These are phyloP conservation scores for Apocrypta bakeri DNA, from an alignment of 1,140 invertebrate genomes.

Conservation along the genomic window DNA sequence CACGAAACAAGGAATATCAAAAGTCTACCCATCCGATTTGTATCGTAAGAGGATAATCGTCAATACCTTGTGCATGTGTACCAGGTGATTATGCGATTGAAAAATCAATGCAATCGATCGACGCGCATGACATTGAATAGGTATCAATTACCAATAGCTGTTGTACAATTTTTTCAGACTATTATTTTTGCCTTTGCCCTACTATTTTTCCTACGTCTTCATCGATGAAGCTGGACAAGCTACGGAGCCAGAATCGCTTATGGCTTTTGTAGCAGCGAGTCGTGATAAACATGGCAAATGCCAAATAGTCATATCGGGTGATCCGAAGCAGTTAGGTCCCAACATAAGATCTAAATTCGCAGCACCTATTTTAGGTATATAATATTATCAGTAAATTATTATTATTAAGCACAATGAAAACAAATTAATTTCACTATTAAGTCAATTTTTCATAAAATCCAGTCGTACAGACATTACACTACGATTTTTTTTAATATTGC, in stretches of 20 bases:
- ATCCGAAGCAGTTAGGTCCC: conserved; percentile 89
- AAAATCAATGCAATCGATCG: not conserved
- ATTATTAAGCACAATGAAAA: too few relatives aligned
- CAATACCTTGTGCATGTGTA: not conserved
- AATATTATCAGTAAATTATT: too few relatives aligned
- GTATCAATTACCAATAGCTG: too few relatives aligned
- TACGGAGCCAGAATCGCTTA: conserved; percentile 84
- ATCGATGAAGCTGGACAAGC: conserved; percentile 93
- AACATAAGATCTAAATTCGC: conserved; percentile 76
- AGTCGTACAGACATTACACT: too few relatives aligned
- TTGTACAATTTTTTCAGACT: not conserved
- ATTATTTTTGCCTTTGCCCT: not conserved
- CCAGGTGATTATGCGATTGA: too few relatives aligned
- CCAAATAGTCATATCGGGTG: conserved; percentile 85
- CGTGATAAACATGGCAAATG: conserved; percentile 54
- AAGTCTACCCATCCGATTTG: not conserved
- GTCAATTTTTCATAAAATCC: too few relatives aligned
- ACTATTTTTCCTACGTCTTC: conserved; percentile 79
- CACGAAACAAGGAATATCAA: not conserved
- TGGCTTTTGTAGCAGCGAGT: conserved; percentile 76
- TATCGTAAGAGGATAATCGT: not conserved
- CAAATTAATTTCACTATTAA: too few relatives aligned
- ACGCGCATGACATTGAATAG: too few relatives aligned
- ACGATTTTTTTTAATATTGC: conserved; percentile 1
- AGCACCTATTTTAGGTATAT: conserved; percentile 61